Base-by-base conservation (phyloP, 2,797 vertebrate species). In the Antrozous pallidus region DNA sequence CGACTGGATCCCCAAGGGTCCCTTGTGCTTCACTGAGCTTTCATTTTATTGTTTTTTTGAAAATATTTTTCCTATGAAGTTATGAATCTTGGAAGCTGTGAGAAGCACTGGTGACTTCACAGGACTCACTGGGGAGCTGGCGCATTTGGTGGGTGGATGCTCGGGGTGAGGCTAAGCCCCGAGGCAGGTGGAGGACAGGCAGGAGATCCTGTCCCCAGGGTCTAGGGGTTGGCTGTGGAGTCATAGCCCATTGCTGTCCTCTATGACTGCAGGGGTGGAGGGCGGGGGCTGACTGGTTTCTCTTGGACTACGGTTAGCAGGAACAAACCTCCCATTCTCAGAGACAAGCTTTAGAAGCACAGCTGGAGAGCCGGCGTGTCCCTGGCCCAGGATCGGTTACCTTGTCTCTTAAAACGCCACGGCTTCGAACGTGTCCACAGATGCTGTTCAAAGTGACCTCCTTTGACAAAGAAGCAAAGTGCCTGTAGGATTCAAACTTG, bases 51-150 rank as follows among this genome's bases (percentile, higher is more conserved):
- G 12, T 26, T 88, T 90, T 88, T 79, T 88, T 1, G 31, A 80
- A 94, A 94, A 95, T 96, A 83, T 45, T 96, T 96, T 96, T 92
- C 87, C 87, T 77, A 28, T 97, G 94, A 96, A 92, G 91, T 94
- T 85, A 86, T 92, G 90, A 73, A 12, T 77, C 87, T 88, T 95
- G 94, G 94, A 97, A 91, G 73, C 77, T 3, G n/a, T n/a, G 83
- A 20, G 90, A 70, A 61, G 75, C 0, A 0, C n/a, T 36, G 18
- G 47, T 7, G 0, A 80, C 54, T 71, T 91, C 47, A 2, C 3
- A 36, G 63, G 85, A 16, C 31, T 85, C 77, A 33, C 82, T n/a
- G 28, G 58, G 1, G 31, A 26, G 28, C 38, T 7, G 10, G 75
- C 65, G 33, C 47, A 67, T 24, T 49, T 67, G 9, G 51, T 58